A percentile compares a stretch with the other conserved stretches of the same genome.
Conservation (phyloP, 2,888 invertebrate genomes). For the Empis stercorea region DNA sequence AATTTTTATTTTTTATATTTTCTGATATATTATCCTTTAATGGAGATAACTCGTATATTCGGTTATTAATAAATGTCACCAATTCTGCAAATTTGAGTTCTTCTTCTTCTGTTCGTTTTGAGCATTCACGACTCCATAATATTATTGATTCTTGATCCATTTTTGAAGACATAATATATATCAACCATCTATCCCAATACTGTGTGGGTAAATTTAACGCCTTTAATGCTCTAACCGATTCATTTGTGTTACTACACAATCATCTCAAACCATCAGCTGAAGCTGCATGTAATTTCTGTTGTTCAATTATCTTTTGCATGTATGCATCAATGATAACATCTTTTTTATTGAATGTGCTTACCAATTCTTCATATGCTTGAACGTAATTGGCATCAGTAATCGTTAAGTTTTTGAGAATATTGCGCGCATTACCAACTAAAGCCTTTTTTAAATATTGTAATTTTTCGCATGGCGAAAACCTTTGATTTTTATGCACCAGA, state of each 20-base stretch:
- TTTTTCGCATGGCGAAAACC: constrained; percentile 2
- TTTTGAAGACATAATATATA: constrained; percentile 2
- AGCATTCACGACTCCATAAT: constrained; percentile 4
- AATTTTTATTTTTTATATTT: not conserved
- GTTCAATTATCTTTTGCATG: constrained; percentile 6
- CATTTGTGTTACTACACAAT: not conserved
- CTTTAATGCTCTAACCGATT: constrained; percentile 1
- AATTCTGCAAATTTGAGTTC: not conserved
- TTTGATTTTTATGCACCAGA: not conserved
- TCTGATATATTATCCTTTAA: not conserved
- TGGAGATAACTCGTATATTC: not conserved
- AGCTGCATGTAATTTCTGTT: not conserved
- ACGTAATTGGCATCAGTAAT: constrained; percentile 4
- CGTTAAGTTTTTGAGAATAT: constrained; percentile 3
- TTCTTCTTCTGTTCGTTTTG: not conserved
- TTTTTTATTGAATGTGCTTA: constrained; percentile 1
- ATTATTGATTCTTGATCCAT: constrained; percentile 4
- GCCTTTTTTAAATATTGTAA: constrained; percentile 2
- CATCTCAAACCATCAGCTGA: not conserved
- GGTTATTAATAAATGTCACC: not conserved
- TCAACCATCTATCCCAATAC: constrained; percentile 1
- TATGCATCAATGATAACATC: constrained; percentile 6
- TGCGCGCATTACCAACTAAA: constrained; percentile 3
- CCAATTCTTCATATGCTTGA: constrained; percentile 2
- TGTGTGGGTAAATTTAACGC: constrained; percentile 5